Evolutionary conservation across 2,113 vertebrate species (phyloP).

Genomic region (Syngnathus typhle): DNA sequence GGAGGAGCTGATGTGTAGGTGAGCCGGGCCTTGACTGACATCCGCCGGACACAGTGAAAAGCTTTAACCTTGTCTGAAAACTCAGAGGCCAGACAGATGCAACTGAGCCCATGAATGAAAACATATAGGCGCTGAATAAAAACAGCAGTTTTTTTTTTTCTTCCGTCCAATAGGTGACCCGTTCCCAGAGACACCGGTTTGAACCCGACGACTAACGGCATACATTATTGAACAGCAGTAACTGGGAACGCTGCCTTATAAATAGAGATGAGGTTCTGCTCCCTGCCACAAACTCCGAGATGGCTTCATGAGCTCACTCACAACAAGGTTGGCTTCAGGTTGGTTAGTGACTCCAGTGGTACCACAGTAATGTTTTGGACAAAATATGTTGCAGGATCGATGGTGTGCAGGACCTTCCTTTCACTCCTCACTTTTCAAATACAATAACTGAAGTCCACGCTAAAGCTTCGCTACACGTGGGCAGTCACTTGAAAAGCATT

Average conservation of each 20-base stretch:
- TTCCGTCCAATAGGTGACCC: conserved; percentile 25
- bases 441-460: conserved; percentile 16
- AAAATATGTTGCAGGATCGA: neutral
- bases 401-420: conserved; percentile 4
- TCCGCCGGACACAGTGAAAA: conserved; percentile 46
- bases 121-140: conserved; percentile 50
- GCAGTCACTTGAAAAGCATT: conserved; percentile 34
- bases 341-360: conserved; percentile 5
- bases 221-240: conserved; percentile 72
- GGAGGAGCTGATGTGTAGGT: conserved; percentile 63
- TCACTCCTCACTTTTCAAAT: neutral
- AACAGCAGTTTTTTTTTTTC: conserved; percentile 40
- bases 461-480: conserved; percentile 30
- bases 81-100: conserved; percentile 41
- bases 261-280: conserved; percentile 66
- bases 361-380: neutral
- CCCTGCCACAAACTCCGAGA: conserved; percentile 13
- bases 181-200: conserved; percentile 60
- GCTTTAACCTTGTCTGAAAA: conserved; percentile 76
- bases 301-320: conserved; percentile 1
- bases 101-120: conserved; percentile 35
- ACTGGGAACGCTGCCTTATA: conserved; percentile 65
- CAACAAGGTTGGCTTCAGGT: conserved; percentile 14
- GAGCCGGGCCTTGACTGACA: conserved; percentile 72
- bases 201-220: conserved; percentile 64